Evolutionary conservation across 2,888 invertebrate genomes (phyloP).

Genomic region (Hymenopus coronatus): DNA sequence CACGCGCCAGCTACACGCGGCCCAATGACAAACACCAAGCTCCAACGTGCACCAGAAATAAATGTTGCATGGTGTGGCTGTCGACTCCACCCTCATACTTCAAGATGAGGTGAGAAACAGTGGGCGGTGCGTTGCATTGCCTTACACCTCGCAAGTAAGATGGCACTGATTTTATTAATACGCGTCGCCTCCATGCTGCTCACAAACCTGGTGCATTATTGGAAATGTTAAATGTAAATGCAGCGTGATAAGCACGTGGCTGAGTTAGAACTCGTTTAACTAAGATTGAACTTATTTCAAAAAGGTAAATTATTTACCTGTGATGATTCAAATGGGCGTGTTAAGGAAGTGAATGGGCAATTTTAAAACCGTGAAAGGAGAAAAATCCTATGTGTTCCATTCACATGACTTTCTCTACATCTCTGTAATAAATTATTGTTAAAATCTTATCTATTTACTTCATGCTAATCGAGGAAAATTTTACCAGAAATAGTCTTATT

Average conservation of each 20-base stretch:
- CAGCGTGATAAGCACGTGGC: background rate
- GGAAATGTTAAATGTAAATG: background rate
- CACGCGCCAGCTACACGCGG: background rate
- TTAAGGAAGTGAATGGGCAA: too few relatives aligned
- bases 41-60: background rate
- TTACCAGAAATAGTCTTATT: too few relatives aligned
- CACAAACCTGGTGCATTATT: background rate
- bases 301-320: too few relatives aligned
- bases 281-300: background rate
- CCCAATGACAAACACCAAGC: background rate
- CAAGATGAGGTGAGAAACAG: background rate
- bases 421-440: too few relatives aligned
- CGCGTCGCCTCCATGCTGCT: background rate
- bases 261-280: background rate
- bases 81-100: constrained; percentile 4
- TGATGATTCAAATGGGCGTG: too few relatives aligned
- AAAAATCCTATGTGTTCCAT: too few relatives aligned
- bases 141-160: background rate
- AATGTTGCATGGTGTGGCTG: background rate
- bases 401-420: too few relatives aligned
- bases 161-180: background rate
- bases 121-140: background rate
- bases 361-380: too few relatives aligned
- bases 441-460: too few relatives aligned
- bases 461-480: too few relatives aligned